Base-by-base conservation (phyloP, 2,797 vertebrate species). In the Helicolenus hilgendorfi region DNA sequence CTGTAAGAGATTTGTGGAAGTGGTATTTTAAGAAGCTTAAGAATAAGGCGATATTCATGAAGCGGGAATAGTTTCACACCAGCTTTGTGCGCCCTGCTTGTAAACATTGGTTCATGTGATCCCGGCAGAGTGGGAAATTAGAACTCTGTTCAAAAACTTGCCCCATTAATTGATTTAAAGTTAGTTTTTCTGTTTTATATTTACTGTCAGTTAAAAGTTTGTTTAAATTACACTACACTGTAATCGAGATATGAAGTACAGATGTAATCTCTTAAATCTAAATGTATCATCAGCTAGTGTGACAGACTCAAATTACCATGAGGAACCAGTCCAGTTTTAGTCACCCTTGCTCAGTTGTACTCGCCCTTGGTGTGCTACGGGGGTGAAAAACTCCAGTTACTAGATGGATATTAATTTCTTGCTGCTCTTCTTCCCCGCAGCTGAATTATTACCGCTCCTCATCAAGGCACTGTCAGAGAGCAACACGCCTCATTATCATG, bases 1-100 rank as follows among this genome's bases (percentile, higher is more conserved):
- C 22, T 73, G 53, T 79, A n/a, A 85, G 85, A 77, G 58, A 88
- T 92, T 93, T 90, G 59, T 67, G 1, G 22, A 64, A 62, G 36
- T 64, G 83, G 89, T 84, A 93, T 92, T 93, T 92, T 93, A 92
- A 96, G 89, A 81, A 82, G 89, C 90, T 94, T 93, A 89, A 56
- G 29, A 75, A 71, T 89, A 90, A 89, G 77, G 76, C 4, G 11
- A 41, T 77, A 49, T n/a, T 72, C 35, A 73, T 58, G 53, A 74
- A 83, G 53, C 55, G 26, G 68, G n/a, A 67, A 64, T 53, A 31
- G 45, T 74, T 84, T 81, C 64, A 76, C 60, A 35, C 53, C 6
- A 77, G 78, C 67, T 70, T 84, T 88, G 38, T 85, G 27, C 60
- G 4, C 11, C 29, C 63, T 89, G 60, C 60, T 67, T 58, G 77